Evolutionary conservation across 2,113 vertebrate species (phyloP), one percentile per base, ranked within the genome.

Genomic region (Salvator merianae): DNA sequence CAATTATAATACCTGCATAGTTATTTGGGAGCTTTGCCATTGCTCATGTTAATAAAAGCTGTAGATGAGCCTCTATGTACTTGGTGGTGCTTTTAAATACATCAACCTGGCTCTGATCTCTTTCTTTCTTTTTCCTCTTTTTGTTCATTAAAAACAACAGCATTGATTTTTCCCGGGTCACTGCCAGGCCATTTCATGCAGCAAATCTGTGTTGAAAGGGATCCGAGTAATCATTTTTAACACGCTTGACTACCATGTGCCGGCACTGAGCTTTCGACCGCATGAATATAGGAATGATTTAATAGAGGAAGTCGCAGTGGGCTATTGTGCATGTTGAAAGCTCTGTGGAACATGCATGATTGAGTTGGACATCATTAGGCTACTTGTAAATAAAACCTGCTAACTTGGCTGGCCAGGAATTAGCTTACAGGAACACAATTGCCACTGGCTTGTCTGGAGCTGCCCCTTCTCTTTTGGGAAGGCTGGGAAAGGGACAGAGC

Each of bases 211-310:
- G 87, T 87, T 91, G 89, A 94, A 94, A 93, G 90, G 85, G 92
- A 91, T 83, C 89, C 86, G 88, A 88, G 85, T 94, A 92, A 94
- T 94, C 89, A 93, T 92, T 92, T 91, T 95, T 93, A 86, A 84
- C 87, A 94, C 68, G 88, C 90, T 91, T 89, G 90, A 90, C 84
- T 83, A 92, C 87, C 87, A 75, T 55, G 68, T 88, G 81, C 86
- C 81, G 84, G 84, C 87, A 80, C 74, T 79, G 88, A 92, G 92
- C 86, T 92, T 87, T 88, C 78, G 84, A 87, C 76, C 86, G 86
- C 88, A 85, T 83, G 88, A 90, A 90, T 92, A 85, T 87, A 89
- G 91, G 85, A 90, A 90, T 87, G 85, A 92, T 90, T 93, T 93
- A 94, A 91, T 90, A 93, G 92, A 92, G 87, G 81, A 83, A 94